Conservation (phyloP, 2,797 vertebrate genomes). For the Carcharodon carcharias region DNA sequence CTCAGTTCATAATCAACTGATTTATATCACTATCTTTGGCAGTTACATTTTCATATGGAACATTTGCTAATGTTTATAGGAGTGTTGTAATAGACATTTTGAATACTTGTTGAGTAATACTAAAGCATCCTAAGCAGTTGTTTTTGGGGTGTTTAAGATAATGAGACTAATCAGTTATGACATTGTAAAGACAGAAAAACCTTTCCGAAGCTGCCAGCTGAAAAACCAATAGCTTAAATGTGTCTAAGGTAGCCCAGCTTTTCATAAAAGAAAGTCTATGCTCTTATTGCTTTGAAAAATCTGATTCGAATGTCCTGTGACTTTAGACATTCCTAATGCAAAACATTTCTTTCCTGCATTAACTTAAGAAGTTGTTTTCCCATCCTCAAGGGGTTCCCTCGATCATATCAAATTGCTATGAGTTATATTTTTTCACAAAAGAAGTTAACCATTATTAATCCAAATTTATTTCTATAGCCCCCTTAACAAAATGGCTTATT, state of each 20-base stretch:
- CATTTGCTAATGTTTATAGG: not conserved
- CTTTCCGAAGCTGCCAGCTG: not conserved
- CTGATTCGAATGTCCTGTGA: not conserved
- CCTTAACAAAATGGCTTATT: not conserved
- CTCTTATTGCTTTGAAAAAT: not conserved
- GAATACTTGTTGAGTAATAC: not conserved
- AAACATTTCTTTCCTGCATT: not conserved
- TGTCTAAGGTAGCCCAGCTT: not conserved
- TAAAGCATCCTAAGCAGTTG: not conserved
- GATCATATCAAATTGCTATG: not conserved
- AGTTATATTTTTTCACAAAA: not conserved
- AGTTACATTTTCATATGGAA: not conserved
- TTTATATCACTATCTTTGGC: not conserved
- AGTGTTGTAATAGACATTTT: not conserved
- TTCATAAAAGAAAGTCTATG: not conserved
- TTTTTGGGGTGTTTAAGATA: not conserved
- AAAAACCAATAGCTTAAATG: not conserved
- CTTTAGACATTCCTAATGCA: not conserved
- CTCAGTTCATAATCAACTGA: not conserved
- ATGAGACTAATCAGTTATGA: not conserved
- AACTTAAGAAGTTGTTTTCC: not conserved
- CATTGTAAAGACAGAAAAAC: not conserved
- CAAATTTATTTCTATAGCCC: not conserved
- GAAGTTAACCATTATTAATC: not conserved
- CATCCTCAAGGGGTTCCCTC: not conserved